Evolutionary conservation across 92 coral and sea anemone genomes (phyloP), one percentile per base, ranked within the genome.

Genomic region (Phenganax stokvisi): DNA sequence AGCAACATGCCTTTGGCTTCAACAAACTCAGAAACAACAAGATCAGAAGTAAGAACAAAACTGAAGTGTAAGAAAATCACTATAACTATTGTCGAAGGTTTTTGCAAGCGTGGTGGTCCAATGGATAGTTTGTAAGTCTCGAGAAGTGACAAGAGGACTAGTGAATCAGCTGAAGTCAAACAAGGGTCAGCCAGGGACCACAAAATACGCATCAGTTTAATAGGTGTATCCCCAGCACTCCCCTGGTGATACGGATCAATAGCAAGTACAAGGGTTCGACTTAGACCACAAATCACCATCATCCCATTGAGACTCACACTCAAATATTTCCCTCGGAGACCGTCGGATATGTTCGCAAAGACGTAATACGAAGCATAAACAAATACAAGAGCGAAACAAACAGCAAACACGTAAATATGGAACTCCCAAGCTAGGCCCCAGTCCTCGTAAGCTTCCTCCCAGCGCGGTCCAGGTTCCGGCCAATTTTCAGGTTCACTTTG

Each of bases 201-300:
- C 47, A 90, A 47, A 6, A 90, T 67, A 71, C 93, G 91, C 93
- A 90, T 90, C 44, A 60, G 63, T 12, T 47, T 47, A 11, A 83
- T 47, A 7, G 83, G 80, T 44, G 90, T 83, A 9, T 86, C 79
- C 78, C 88, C 87, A 15, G 65, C 71, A 60, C 54, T 77, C 72
- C 93, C 93, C 84, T 90, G 93, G 70, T 90, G 93, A 52, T 90
- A 90, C 7, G 93, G 93, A 76, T 90, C 93, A 31, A 81, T 51
- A 55, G 59, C 87, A 82, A 90, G 52, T 47, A 90, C 89, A 70
- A 90, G 84, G 55, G 93, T 85, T 72, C 93, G 85, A 3, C 85
- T 71, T 76, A 86, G 81, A 31, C 93, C 91, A 61, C 89, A 88
- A 15, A 90, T 1, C 6, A 69, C 29, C 86, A 90, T 85, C 85